Conservation (phyloP, 2,797 vertebrate genomes). For the Muraenolepis orangiensis region DNA sequence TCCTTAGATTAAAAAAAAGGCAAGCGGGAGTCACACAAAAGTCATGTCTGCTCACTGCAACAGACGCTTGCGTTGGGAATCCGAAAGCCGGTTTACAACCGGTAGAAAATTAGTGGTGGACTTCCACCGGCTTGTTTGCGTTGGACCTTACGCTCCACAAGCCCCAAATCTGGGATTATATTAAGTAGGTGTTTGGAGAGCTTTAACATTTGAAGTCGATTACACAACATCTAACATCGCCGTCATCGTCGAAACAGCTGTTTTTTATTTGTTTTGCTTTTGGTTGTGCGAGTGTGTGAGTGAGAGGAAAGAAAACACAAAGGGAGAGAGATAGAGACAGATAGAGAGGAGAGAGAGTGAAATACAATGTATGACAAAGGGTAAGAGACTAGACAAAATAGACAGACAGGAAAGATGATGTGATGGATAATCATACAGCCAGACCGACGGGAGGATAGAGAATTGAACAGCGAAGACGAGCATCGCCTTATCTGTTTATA, state of each 20-base stretch:
- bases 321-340: neutral
- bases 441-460: conserved; percentile 27
- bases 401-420: conserved; percentile 7
- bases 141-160: conserved; percentile 60
- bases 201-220: conserved; percentile 62
- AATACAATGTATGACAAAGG: neutral
- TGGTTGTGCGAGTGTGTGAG: conserved; percentile 13
- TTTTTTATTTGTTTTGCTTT: conserved; percentile 31
- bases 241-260: conserved; percentile 40
- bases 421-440: conserved; percentile 1
- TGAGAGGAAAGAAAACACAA: conserved; percentile 6
- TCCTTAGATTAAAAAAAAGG: conserved; percentile 31
- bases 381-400: conserved; percentile 13
- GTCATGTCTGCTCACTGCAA: conserved; percentile 21
- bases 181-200: conserved; percentile 44
- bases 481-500: neutral
- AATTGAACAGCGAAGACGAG: conserved; percentile 36
- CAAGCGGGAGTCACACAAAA: conserved; percentile 8
- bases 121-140: conserved; percentile 45
- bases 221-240: conserved; percentile 62
- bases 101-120: conserved; percentile 50
- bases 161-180: conserved; percentile 61
- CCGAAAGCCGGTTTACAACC: conserved; percentile 61
- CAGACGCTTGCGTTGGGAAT: conserved; percentile 50
- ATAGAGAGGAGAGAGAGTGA: neutral